Evolutionary conservation across 2,113 vertebrate species (phyloP).

Genomic region (Zosterops lateralis): DNA sequence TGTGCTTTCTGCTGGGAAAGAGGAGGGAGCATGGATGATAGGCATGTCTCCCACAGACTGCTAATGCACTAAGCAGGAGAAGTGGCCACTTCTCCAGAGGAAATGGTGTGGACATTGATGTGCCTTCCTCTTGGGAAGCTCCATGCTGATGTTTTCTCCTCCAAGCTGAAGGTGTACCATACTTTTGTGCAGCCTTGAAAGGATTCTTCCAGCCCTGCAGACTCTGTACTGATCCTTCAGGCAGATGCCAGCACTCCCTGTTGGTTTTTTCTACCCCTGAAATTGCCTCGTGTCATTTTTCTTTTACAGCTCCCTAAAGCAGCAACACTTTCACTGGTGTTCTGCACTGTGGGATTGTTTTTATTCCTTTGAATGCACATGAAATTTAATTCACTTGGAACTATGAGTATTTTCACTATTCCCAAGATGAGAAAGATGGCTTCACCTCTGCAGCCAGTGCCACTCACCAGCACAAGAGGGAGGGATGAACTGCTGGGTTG

Average conservation of each 20-base stretch:
- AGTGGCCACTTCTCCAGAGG: background rate
- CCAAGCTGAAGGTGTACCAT: rapidly evolving
- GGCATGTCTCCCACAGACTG: rapidly evolving
- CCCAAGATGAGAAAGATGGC: background rate
- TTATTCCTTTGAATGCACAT: background rate
- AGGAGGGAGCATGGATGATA: background rate
- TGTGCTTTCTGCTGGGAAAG: background rate
- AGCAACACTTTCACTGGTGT: background rate
- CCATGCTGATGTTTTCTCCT: background rate
- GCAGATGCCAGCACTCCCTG: background rate
- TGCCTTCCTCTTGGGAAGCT: background rate
- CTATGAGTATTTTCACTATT: background rate
- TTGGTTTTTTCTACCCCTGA: background rate
- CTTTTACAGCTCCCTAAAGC: background rate
- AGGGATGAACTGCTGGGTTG: background rate
- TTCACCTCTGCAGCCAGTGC: background rate
- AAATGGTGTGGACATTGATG: background rate
- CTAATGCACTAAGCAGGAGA: background rate
- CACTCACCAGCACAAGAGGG: rapidly evolving
- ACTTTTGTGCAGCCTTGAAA: background rate
- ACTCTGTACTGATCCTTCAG: background rate
- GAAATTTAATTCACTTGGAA: background rate
- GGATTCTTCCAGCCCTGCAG: background rate
- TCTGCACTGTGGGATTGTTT: background rate
- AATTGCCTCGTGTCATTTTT: background rate